Percentiles rank a stretch among this genome's conserved stretches.
phyloP scores from a whole-genome alignment of 2,113 vertebrate species.

The Rhinopomastus cyanomelas region DNA sequence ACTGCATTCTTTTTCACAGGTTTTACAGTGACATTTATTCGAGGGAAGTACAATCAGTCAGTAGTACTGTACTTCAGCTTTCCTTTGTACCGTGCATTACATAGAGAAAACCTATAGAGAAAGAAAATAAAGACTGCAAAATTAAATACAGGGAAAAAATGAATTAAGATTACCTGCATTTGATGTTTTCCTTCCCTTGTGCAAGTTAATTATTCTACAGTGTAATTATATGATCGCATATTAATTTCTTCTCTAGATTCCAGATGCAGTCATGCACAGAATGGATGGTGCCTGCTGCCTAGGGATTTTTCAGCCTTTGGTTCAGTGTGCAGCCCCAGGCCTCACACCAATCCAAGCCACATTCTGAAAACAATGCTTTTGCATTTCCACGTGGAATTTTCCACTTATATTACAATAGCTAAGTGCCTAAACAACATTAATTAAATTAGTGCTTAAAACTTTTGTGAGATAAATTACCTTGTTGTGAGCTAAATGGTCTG shows the following conservation, averaged over 20 bases:
- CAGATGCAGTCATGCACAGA: constrained; percentile 14
- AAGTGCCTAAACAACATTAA: neutral
- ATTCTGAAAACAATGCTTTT: neutral
- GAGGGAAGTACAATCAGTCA: neutral
- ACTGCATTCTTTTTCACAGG: neutral
- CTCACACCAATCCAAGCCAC: neutral
- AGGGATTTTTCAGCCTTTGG: constrained; percentile 13
- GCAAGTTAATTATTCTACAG: constrained; percentile 29
- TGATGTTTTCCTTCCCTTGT: constrained; percentile 18
- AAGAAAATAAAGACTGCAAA: neutral
- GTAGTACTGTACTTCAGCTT: neutral
- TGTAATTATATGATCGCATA: constrained; percentile 21
- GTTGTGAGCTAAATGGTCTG: too few relatives aligned
- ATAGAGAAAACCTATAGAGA: neutral
- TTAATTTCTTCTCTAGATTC: neutral
- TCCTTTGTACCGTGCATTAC: neutral
- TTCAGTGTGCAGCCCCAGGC: constrained; percentile 20
- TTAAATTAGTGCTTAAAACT: neutral
- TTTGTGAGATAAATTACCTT: neutral
- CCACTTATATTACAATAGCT: neutral
- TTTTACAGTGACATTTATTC: constrained; percentile 24
- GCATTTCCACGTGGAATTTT: neutral
- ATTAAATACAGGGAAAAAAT: neutral
- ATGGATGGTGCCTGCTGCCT: neutral
- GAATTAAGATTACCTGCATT: constrained; percentile 7